A percentile compares a stretch with the other conserved stretches of the same genome.
These are phyloP conservation scores for Trichogramma dendrolimi DNA, from an alignment of 2,888 invertebrate species.

Conservation along the genomic window DNA sequence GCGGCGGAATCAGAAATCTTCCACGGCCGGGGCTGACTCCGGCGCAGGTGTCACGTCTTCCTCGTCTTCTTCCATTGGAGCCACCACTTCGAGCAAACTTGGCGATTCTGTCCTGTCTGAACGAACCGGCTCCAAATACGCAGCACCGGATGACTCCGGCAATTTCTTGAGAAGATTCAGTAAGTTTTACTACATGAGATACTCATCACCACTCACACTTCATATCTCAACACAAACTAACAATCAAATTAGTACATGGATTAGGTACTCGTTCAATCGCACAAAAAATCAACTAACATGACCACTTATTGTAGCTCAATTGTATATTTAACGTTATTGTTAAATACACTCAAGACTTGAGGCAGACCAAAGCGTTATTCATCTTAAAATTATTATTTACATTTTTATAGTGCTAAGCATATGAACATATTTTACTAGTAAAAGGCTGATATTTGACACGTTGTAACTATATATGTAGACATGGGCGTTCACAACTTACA, in stretches of 20 bases:
- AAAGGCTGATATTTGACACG: background rate
- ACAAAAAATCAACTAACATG: too few species aligned
- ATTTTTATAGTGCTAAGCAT: background rate
- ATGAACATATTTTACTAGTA: background rate
- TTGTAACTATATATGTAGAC: too few species aligned
- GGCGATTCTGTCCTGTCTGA: too few species aligned
- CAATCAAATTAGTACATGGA: conserved; percentile 39
- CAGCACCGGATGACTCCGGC: conserved; percentile 60
- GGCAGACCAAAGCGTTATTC: too few species aligned
- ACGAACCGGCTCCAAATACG: conserved; percentile 40
- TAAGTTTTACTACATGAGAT: conserved; percentile 62
- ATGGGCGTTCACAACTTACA: too few species aligned
- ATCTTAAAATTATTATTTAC: background rate
- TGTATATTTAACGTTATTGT: conserved; percentile 8
- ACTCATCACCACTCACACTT: too few species aligned
- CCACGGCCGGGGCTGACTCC: conserved; percentile 42
- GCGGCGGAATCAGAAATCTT: conserved; percentile 60
- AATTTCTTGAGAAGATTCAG: conserved; percentile 80
- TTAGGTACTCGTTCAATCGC: conserved; percentile 27
- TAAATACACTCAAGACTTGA: background rate
- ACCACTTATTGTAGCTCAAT: background rate
- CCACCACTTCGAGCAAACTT: too few species aligned
- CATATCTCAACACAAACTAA: background rate
- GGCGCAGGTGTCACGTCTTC: background rate
- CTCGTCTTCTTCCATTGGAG: too few species aligned